phyloP scores from a whole-genome alignment of 2,797 vertebrate species.

The Stomatorhinus walkeri region DNA sequence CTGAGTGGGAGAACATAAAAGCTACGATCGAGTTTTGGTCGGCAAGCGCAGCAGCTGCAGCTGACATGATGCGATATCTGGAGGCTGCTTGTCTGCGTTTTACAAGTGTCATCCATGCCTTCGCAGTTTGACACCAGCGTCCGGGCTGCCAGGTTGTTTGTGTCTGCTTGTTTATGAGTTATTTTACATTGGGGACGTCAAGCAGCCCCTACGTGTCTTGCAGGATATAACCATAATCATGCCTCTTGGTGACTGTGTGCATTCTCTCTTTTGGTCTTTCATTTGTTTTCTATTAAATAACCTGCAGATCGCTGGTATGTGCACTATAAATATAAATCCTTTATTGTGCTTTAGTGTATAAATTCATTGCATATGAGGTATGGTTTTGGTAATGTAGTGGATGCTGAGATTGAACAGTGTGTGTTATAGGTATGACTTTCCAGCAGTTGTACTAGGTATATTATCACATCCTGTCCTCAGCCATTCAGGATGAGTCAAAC shows the following conservation, averaged over 20 bases:
- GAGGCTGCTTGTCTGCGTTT: background rate
- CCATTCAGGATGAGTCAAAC: background rate
- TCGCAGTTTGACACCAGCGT: background rate
- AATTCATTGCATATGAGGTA: background rate
- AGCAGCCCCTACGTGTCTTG: background rate
- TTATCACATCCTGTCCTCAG: background rate
- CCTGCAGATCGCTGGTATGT: background rate
- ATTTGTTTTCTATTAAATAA: background rate
- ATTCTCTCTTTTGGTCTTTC: background rate
- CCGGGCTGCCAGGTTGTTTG: background rate
- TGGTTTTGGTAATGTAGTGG: background rate
- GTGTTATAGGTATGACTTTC: background rate
- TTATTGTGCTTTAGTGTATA: background rate
- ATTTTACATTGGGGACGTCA: background rate
- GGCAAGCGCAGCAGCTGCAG: background rate
- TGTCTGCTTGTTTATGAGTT: background rate
- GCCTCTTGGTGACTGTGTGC: background rate
- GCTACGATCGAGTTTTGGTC: background rate
- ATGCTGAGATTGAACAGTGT: background rate
- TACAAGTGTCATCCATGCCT: background rate
- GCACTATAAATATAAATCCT: background rate
- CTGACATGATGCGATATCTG: background rate
- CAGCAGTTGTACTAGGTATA: background rate
- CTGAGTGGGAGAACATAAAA: background rate
- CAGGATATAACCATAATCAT: background rate